Evolutionary conservation across 2,888 invertebrate species (phyloP), one percentile per base, ranked within the genome.

Genomic region (Augiades crinisus): DNA sequence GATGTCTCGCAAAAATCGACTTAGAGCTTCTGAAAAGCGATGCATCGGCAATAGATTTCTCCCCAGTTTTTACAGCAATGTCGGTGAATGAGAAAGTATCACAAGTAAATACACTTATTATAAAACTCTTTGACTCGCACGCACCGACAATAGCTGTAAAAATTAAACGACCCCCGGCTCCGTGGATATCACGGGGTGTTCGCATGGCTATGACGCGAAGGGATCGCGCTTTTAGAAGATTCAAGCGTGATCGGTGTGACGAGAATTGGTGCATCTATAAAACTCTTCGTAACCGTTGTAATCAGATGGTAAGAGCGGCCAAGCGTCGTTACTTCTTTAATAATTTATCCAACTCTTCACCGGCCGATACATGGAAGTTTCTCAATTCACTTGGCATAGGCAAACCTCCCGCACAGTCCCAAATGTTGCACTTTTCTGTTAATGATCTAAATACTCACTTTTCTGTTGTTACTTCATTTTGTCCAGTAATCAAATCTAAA

Each of bases 351-450:
- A 16, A 31, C 6, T 44, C 43, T 13, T 44, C 55, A n/a, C 22
- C 45, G 1, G 30, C 52, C 4, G 40, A 49, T 24, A 41, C 46
- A 6, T 49, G 53, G 49, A 41, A 40, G 13, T 55, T 55, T 24
- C 37, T 53, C 0, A 41, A 45, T 8, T 41, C 49, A 3, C 12
- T 49, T 1, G 41, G 41, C n/a, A 16, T 41, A 2, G 27, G 41
- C 16, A 40, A 24, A 8, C 13, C 2, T 1, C 6, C 12, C 5
- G 8, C 1, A 1, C 8, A 3, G 10, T 1, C 10, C 3, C 6
- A 22, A 3, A 13, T 5, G 3, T 3, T 24, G 5, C 16, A 22
- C 2, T 27, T 41, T 7, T 16, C 41, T 8, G 16, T 41, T 10
- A 10, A 41, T n/a, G 27, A 10, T 2, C 22, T 41, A n/a, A 41